These are phyloP conservation scores for Lemur catta DNA, from an alignment of 2,797 vertebrate species.

Conservation along the genomic window DNA sequence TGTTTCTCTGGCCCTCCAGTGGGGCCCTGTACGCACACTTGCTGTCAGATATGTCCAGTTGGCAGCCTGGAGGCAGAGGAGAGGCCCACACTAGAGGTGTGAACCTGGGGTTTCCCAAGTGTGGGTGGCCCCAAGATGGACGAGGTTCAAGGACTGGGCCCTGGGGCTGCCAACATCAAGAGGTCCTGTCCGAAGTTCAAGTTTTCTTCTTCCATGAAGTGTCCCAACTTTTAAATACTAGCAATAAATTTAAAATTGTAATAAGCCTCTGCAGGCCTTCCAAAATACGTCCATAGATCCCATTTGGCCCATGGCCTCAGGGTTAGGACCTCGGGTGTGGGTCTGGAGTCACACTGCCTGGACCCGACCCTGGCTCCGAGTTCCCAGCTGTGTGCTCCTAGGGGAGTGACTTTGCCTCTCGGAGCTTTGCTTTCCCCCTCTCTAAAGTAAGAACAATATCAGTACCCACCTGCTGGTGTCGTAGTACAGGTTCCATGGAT, in stretches of 20 bases:
- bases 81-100: neutral
- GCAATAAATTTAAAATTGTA: neutral
- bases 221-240: slow-evolving; percentile 5
- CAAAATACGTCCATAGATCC: neutral
- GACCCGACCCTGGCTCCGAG: neutral
- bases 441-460: neutral
- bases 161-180: neutral
- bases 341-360: neutral
- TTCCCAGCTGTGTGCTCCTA: neutral
- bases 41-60: neutral
- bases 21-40: neutral
- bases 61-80: neutral
- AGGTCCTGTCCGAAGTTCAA: neutral
- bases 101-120: neutral
- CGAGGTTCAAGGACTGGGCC: neutral
- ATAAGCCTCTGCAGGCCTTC: neutral
- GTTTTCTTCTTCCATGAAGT: neutral
- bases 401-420: neutral
- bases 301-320: neutral
- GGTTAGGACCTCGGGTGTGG: neutral
- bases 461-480: neutral
- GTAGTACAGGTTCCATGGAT: neutral
- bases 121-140: neutral
- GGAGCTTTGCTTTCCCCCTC: neutral
- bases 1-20: neutral